phyloP scores from a whole-genome alignment of 2,888 invertebrate genomes.

The Lathronympha strigana region DNA sequence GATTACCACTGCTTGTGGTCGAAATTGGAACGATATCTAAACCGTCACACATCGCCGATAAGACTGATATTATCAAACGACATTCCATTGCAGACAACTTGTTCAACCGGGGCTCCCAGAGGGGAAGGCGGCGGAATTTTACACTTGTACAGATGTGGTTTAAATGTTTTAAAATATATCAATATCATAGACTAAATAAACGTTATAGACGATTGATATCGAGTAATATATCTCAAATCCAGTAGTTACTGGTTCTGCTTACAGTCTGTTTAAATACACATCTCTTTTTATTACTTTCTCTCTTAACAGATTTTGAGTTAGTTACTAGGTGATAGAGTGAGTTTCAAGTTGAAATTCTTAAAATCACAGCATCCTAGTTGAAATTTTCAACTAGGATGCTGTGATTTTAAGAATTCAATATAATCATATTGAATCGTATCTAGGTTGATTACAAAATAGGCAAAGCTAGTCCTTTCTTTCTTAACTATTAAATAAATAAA shows the following conservation, averaged over 20 bases:
- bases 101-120: slow-evolving; percentile 44
- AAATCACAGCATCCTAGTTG: no score
- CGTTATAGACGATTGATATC: neutral
- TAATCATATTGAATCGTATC: no score
- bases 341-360: no score
- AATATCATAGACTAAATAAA: slow-evolving; percentile 6
- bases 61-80: slow-evolving; percentile 62
- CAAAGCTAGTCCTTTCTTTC: no score
- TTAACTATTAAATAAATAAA: no score
- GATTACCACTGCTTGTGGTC: neutral
- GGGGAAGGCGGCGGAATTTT: slow-evolving; percentile 49
- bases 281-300: no score
- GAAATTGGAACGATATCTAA: neutral
- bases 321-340: no score
- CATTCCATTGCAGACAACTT: slow-evolving; percentile 57
- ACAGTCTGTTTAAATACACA: neutral
- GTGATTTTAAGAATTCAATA: no score
- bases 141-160: slow-evolving; percentile 44
- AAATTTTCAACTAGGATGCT: no score
- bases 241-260: neutral
- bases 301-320: no score
- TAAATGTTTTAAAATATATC: slow-evolving; percentile 42
- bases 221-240: neutral
- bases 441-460: no score
- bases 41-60: slow-evolving; percentile 47